A percentile compares a stretch with the other conserved stretches of the same genome.
Evolutionary conservation across 2,888 invertebrate genomes (phyloP).

Genomic region (Sclerodermus sp.): DNA sequence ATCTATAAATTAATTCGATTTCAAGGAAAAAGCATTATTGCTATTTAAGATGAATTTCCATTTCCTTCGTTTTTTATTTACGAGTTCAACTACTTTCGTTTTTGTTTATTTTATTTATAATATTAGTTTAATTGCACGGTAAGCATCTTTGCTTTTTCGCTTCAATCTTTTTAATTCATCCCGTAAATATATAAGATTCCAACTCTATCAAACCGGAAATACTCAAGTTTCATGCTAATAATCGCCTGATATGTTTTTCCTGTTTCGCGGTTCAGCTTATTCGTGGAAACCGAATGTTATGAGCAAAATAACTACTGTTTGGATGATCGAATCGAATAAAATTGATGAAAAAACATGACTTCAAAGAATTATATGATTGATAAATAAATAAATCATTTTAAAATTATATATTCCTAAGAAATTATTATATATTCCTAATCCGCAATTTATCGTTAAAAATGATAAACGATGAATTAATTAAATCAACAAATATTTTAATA

Average conservation of each 20-base stretch:
- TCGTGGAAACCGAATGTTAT: not conserved
- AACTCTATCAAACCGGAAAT: slow-evolving; percentile 34
- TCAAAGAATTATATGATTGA: not conserved
- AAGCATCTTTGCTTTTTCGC: slow-evolving; percentile 32
- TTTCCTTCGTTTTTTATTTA: not conserved
- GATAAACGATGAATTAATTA: too few species aligned
- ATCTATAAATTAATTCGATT: not conserved
- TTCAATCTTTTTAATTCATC: slow-evolving; percentile 27
- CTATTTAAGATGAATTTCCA: not conserved
- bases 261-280: slow-evolving; percentile 15
- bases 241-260: slow-evolving; percentile 33
- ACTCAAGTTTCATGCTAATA: slow-evolving; percentile 27
- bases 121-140: slow-evolving; percentile 46
- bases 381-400: not conserved
- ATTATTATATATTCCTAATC: not conserved
- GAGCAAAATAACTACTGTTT: too few species aligned
- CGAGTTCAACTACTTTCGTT: too few species aligned
- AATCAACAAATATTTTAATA: too few species aligned
- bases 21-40: not conserved
- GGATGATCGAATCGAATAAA: not conserved
- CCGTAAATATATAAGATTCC: slow-evolving; percentile 30
- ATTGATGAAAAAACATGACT: not conserved
- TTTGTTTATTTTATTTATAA: slow-evolving; percentile 26
- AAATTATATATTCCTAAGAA: not conserved
- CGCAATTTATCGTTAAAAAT: too few species aligned